Base-by-base conservation (phyloP, 2,113 vertebrate genomes). In the Coracopsis vasa region DNA sequence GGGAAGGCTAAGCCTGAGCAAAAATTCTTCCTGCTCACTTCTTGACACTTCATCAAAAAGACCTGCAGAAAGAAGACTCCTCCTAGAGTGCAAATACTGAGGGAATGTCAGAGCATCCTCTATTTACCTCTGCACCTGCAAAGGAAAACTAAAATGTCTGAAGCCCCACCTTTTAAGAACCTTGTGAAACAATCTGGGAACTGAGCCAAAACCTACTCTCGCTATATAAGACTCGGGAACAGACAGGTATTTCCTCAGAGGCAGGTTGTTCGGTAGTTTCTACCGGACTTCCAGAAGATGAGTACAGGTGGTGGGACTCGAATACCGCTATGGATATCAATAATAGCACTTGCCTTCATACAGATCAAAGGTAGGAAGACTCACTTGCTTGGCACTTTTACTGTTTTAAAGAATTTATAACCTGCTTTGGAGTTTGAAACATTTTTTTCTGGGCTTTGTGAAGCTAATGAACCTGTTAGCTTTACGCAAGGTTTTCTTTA, bases 271-370 rank as follows among this genome's bases (percentile, higher is more conserved):
- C 51, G 69, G 96, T 96, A 89, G 91, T n/a, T 93, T 29, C 54
- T 93, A 78, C 96, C 23, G 56, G 85, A 11, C 83, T 95, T 82
- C 94, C 47, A 93, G 88, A 91, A 90, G 85, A 98, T 98, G 98
- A 94, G 94, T 25, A 93, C 74, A 27, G 64, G 95, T 97, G 35
- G 42, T 83, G 94, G 97, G 91, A 91, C 11, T 6, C 78, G 4
- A 93, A 96, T 95, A 91, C 82, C 42, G 10, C 94, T 98, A 80
- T 98, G 98, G 98, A 98, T 97, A 94, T 96, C 97, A 86, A 80
- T 95, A 42, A 29, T 98, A 31, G 44, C 85, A 42, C 70, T 98
- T 94, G 65, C 80, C 88, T 96, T 93, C 20, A 41, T 70, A 75
- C 92, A 94, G 50, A 86, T 88, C 51, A 60, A 95, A 98, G 98